Base-by-base conservation (phyloP, 2,113 vertebrate species). In the Beaufortia kweichowensis region DNA sequence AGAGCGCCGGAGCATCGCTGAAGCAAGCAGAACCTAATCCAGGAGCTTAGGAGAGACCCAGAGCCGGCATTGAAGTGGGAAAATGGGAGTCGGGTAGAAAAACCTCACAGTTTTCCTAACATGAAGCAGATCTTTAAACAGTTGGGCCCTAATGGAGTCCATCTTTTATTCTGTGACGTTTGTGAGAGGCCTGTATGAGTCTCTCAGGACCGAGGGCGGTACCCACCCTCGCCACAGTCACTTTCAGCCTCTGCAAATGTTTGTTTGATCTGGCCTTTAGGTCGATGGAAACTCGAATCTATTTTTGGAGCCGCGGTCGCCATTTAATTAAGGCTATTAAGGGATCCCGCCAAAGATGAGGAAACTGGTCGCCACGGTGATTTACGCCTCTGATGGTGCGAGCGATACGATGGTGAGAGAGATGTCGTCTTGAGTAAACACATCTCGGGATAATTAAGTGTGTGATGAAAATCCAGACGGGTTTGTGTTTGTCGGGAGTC, bases 231-330 rank as follows among this genome's bases (percentile, higher is more conserved):
- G 76, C 69, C 77, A 63, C 69, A 77, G 71, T 69, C 80, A 39
- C 64, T 55, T 50, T 31, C 15, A 2, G 71, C 29, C 66, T 41
- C 56, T 82, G 78, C 83, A 81, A 71, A 83, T 80, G 78, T 84
- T 78, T 83, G 68, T 84, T 72, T 84, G 83, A 86, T 82, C 83
- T 79, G 72, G 65, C 77, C 72, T 55, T 69, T 67, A 77, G 75
- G 68, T 48, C 28, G 60, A 29, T 74, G 66, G 70, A 84, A 79
- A 72, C 43, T 69, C 60, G 24, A 72, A 80, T 74, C 76, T 78
- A 86, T 81, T 82, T 83, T 78, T 74, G 79, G 68, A 80, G 70
- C 43, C 46, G 17, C 24, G 14, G 46, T 60, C 68, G 56, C 74
- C 56, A 79, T 80, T 76, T 77, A 82, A 80, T 77, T 79, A 70